Evolutionary conservation across 2,888 invertebrate genomes (phyloP).

Genomic region (Pelosia muscerda): DNA sequence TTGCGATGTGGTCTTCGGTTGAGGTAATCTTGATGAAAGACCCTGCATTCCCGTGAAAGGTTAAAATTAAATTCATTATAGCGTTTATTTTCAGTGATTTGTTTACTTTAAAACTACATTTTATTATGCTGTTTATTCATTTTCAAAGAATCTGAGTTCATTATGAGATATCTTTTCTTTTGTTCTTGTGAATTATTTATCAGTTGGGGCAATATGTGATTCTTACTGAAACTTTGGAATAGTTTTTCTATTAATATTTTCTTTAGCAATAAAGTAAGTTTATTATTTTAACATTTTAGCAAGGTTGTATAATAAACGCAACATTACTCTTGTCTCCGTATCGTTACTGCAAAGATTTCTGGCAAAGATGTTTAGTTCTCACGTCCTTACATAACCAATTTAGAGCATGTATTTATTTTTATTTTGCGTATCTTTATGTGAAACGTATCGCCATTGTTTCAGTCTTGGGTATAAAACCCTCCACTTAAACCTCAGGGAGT

Average conservation of each 20-base stretch:
- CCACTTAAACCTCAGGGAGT: conserved; percentile 34
- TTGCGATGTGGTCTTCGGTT: conserved; percentile 18
- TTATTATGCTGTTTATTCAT: conserved; percentile 1
- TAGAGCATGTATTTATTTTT: conserved; percentile 2
- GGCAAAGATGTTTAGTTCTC: neutral
- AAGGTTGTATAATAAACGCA: no score
- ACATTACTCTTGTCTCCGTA: no score
- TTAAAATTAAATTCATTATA: conserved; percentile 17
- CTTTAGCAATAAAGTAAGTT: neutral
- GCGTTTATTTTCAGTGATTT: conserved; percentile 8
- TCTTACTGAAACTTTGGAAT: neutral
- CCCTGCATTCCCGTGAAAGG: conserved; percentile 10
- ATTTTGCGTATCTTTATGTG: conserved; percentile 19
- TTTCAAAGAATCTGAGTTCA: neutral
- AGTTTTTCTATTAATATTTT: neutral
- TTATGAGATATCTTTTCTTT: neutral
- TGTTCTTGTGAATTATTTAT: neutral
- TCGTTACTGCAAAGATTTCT: neutral
- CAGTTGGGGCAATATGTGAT: neutral
- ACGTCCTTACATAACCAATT: neutral
- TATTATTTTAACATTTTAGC: neutral
- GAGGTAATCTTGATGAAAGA: conserved; percentile 20
- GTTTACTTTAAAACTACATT: conserved; percentile 3
- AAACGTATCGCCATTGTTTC: conserved; percentile 36
- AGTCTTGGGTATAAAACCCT: conserved; percentile 31